Conservation (phyloP, 2,888 invertebrate genomes). For the Nomada hirtipes region DNA sequence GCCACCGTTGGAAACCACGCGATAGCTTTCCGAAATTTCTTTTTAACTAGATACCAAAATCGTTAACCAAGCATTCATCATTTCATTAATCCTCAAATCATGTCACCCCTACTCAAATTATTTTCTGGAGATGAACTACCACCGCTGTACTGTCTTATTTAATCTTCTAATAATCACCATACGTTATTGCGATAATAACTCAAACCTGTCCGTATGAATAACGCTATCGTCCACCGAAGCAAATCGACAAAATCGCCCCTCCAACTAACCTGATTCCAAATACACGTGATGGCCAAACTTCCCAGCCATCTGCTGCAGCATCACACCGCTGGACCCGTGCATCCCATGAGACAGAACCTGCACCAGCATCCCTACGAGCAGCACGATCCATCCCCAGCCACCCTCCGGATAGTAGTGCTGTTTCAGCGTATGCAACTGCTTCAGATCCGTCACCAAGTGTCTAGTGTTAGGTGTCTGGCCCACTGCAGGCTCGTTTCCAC, state of each 20-base stretch:
- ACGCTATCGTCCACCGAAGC: not conserved
- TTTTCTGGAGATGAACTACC: no score
- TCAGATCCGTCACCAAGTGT: conserved; percentile 85
- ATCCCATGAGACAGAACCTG: conserved; percentile 91
- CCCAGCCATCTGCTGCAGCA: conserved; percentile 86
- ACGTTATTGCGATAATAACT: no score
- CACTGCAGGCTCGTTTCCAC: conserved; percentile 84
- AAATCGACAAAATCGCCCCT: not conserved
- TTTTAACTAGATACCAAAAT: no score
- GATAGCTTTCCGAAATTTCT: no score
- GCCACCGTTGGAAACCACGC: not conserved
- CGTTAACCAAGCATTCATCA: no score
- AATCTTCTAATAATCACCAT: no score
- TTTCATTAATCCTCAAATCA: no score
- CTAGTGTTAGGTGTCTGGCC: conserved; percentile 80
- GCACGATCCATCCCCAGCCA: conserved; percentile 94
- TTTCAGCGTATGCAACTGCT: conserved; percentile 88
- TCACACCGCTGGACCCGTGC: conserved; percentile 88
- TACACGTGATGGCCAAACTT: conserved; percentile 87
- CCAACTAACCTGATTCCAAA: conserved; percentile 88
- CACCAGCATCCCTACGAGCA: conserved; percentile 89
- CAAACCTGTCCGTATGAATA: not conserved
- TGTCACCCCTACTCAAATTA: no score
- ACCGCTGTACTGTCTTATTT: no score
- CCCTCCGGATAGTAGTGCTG: conserved; percentile 95